phyloP scores from a whole-genome alignment of 2,888 invertebrate genomes.

The Chouioia cunea region DNA sequence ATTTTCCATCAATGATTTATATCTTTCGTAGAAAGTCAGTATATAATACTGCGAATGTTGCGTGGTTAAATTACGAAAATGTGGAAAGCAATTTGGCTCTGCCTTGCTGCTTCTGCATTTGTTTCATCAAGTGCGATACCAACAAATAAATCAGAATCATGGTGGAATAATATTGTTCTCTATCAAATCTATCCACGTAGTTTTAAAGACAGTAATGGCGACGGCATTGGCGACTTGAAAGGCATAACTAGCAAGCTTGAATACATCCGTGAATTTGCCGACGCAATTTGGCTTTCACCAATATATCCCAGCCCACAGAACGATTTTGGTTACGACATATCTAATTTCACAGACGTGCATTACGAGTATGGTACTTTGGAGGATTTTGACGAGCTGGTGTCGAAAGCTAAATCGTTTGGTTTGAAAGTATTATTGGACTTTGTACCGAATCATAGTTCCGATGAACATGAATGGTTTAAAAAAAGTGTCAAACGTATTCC shows the following conservation, averaged over 20 bases:
- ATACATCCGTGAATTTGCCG: constrained; percentile 73
- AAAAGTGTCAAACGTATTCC: constrained; percentile 75
- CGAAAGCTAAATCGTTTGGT: constrained; percentile 65
- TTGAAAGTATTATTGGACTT: constrained; percentile 69
- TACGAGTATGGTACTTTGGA: constrained; percentile 72
- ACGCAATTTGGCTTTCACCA: constrained; percentile 79
- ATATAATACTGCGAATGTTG: no score
- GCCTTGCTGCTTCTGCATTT: not conserved
- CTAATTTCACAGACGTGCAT: constrained; percentile 73
- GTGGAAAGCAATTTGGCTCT: not conserved
- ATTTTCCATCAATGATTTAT: no score
- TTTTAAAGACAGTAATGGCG: constrained; percentile 84
- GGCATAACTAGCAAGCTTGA: constrained; percentile 65
- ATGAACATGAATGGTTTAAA: constrained; percentile 85
- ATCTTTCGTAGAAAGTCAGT: no score
- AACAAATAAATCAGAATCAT: constrained; percentile 61
- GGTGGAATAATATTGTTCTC: constrained; percentile 86
- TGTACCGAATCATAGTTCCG: constrained; percentile 78
- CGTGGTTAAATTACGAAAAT: not conserved
- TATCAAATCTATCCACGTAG: constrained; percentile 92
- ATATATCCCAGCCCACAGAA: constrained; percentile 77
- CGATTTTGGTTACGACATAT: constrained; percentile 78
- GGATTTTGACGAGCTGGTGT: constrained; percentile 70
- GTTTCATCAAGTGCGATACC: not conserved
- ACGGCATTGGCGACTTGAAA: constrained; percentile 55